Evolutionary conservation across 2,797 vertebrate genomes (phyloP), one percentile per base, ranked within the genome.

Genomic region (Oreochromis mossambicus): DNA sequence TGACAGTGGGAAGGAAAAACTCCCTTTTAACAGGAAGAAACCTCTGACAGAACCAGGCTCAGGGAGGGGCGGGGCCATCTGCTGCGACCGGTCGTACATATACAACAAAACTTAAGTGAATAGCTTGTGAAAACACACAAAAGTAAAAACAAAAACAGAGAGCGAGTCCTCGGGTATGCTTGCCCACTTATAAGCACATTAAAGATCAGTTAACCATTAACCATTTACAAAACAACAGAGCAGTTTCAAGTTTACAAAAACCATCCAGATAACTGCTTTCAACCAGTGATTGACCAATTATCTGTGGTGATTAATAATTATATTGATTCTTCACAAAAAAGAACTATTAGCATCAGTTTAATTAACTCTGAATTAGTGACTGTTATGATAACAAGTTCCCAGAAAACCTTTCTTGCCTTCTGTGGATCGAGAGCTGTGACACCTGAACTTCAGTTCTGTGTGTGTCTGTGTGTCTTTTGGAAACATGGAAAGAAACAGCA

Each of bases 371-470:
- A 52, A 52, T 52, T 6, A 52, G n/a, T 11, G n/a, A 7, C 9
- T 6, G 8, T 11, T 26, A 0, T 0, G 6, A 10, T 70, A 70
- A 46, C 2, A 3, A 14, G 21, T 46, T 43, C 14, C 36, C 0
- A 24, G 63, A 2, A 41, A 41, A 5, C 13, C 21, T 77, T 24
- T 15, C n/a, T 6, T 26, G 51, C 1, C 36, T 11, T 8, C 9
- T 70, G 12, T 26, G 21, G 8, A 77, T 21, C 4, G 4, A 51
- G 26, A 26, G 41, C 21, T 26, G 24, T 2, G 66, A 26, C 21
- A 46, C 66, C 66, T 29, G 14, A 70, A 70, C 21, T 8, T 19
- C 50, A 75, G 17, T 17, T 17, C 10, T 52, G 8, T 6, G 2
- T 51, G 50, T 26, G 26, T 26, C 26, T 26, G 26, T 26, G 26